These are phyloP conservation scores for Brachyalestes nurse DNA, from an alignment of 2,797 vertebrate species.

Conservation along the genomic window DNA sequence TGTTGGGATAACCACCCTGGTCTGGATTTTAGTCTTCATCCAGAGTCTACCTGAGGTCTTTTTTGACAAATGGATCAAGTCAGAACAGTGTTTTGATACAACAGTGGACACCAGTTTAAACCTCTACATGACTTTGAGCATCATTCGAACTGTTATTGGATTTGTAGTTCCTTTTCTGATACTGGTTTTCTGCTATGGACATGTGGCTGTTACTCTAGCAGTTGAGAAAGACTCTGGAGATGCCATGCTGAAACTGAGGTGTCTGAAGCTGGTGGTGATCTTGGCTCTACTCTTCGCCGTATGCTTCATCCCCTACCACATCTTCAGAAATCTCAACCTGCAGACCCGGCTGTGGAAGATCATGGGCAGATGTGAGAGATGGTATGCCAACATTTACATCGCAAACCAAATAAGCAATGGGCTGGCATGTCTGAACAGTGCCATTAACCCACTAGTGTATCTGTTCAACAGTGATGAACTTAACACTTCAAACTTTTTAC, in stretches of 20 bases:
- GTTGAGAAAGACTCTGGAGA: slow-evolving; percentile 62
- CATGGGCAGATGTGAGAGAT: slow-evolving; percentile 50
- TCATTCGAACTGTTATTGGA: slow-evolving; percentile 61
- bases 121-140: slow-evolving; percentile 61
- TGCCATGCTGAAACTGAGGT: slow-evolving; percentile 65
- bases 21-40: slow-evolving; percentile 75
- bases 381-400: slow-evolving; percentile 69
- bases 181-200: slow-evolving; percentile 80
- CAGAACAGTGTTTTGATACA: slow-evolving; percentile 66
- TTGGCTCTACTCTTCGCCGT: slow-evolving; percentile 79
- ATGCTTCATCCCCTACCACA: slow-evolving; percentile 83
- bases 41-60: slow-evolving; percentile 76
- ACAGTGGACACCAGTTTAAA: slow-evolving; percentile 2
- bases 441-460: slow-evolving; percentile 83
- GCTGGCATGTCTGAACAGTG: slow-evolving; percentile 82
- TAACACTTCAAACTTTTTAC: not conserved
- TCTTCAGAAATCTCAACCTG: slow-evolving; percentile 80
- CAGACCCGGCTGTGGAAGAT: slow-evolving; percentile 63
- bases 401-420: slow-evolving; percentile 79
- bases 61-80: slow-evolving; percentile 63
- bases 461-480: slow-evolving; percentile 70
- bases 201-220: slow-evolving; percentile 70
- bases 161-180: slow-evolving; percentile 79
- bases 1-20: slow-evolving; percentile 51
- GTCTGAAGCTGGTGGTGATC: slow-evolving; percentile 75